phyloP scores from a whole-genome alignment of 2,888 invertebrate species.

The Drosophila subsilvestris region DNA sequence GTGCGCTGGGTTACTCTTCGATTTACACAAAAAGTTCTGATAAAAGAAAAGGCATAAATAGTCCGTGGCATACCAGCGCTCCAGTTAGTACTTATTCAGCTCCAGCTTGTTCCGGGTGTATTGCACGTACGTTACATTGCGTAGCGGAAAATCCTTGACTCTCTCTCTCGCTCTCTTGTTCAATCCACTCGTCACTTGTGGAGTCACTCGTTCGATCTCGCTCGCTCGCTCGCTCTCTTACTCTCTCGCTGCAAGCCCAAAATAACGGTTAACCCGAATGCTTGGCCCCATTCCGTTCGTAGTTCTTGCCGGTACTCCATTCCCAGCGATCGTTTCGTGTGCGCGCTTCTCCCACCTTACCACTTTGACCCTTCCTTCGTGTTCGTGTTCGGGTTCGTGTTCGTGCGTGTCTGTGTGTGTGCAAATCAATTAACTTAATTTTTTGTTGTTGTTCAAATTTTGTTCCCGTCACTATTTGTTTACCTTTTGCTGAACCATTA shows the following conservation, averaged over 20 bases:
- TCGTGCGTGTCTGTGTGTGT: conserved; percentile 8
- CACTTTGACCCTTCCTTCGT: neutral
- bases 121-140: neutral
- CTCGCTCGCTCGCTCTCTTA: conserved; percentile 16
- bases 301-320: conserved; percentile 1
- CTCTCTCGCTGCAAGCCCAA: neutral
- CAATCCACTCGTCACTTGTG: neutral
- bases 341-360: neutral
- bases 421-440: conserved; percentile 21
- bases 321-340: conserved; percentile 12
- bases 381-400: neutral
- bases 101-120: conserved; percentile 26
- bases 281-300: neutral
- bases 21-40: conserved; percentile 25
- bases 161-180: conserved; percentile 7
- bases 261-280: conserved; percentile 4
- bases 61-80: conserved; percentile 36
- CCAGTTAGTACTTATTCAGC: conserved; percentile 55
- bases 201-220: conserved; percentile 4
- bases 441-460: conserved; percentile 11
- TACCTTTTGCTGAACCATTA: conserved; percentile 6
- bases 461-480: conserved; percentile 7
- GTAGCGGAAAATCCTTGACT: conserved; percentile 35
- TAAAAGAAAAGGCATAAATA: conserved; percentile 65
- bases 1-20: conserved; percentile 5